Conservation (phyloP, 2,888 invertebrate species). For the Linyphia triangularis region DNA sequence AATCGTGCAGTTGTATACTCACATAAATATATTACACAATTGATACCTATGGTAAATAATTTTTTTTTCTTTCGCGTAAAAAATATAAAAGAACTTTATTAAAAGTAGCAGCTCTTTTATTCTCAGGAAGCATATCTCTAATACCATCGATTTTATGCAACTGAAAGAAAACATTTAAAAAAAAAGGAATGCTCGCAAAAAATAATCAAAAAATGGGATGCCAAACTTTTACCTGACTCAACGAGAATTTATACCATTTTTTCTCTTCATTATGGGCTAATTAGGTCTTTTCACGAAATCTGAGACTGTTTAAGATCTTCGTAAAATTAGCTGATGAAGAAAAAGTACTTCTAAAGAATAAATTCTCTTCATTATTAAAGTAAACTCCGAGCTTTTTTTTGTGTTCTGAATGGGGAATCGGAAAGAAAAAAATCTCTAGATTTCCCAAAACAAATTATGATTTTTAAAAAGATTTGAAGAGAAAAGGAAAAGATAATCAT, state of each 20-base stretch:
- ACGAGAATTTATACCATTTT: constrained; percentile 32
- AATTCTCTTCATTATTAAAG: constrained; percentile 37
- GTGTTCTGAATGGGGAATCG: constrained; percentile 1
- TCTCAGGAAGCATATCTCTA: too few relatives aligned
- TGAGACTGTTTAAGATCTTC: constrained; percentile 24
- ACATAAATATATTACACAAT: too few relatives aligned
- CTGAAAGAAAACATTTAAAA: background rate
- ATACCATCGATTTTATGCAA: too few relatives aligned
- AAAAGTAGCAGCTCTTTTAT: too few relatives aligned
- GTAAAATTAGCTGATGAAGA: background rate
- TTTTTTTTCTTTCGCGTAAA: too few relatives aligned
- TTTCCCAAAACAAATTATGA: constrained; percentile 13
- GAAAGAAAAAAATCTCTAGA: background rate
- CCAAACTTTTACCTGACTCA: constrained; percentile 17
- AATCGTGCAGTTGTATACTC: too few relatives aligned
- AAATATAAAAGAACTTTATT: too few relatives aligned
- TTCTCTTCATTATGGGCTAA: constrained; percentile 49
- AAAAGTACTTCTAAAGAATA: constrained; percentile 15
- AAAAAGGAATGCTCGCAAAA: background rate
- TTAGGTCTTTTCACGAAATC: constrained; percentile 41
- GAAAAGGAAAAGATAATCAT: constrained; percentile 22
- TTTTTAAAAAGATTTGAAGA: constrained; percentile 18
- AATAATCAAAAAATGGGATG: background rate
- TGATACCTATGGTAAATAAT: too few relatives aligned
- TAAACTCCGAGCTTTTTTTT: constrained; percentile 7